Percentiles rank a stretch among this genome's conserved stretches.
Conservation (phyloP, 2,797 vertebrate genomes). For the Euphonia xanthogaster region DNA sequence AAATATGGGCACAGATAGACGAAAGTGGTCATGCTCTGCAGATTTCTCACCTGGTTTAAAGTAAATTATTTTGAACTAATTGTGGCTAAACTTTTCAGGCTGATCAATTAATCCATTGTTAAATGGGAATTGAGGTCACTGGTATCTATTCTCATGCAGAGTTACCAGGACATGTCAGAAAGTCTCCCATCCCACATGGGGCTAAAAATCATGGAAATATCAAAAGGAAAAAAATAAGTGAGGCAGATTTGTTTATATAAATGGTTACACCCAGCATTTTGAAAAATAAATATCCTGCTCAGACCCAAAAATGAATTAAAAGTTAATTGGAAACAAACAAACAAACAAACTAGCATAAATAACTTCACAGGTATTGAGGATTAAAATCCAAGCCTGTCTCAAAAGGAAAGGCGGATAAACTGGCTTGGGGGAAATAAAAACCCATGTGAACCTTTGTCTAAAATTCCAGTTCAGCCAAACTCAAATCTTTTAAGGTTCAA, state of each 20-base stretch:
- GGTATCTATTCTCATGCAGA: not conserved
- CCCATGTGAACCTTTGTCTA: constrained; percentile 50
- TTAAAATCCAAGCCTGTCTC: constrained; percentile 42
- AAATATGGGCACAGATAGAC: not conserved
- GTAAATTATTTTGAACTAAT: not conserved
- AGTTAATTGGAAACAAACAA: constrained; percentile 58
- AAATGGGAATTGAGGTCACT: not conserved
- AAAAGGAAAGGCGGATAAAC: constrained; percentile 32
- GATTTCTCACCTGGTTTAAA: not conserved
- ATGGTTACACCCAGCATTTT: constrained; percentile 40
- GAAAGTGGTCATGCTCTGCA: not conserved
- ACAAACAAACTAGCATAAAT: constrained; percentile 45
- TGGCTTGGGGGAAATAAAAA: constrained; percentile 34
- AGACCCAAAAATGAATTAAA: constrained; percentile 37
- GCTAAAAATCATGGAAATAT: constrained; percentile 32
- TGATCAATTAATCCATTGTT: not conserved
- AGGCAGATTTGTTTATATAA: constrained; percentile 48
- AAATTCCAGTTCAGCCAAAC: constrained; percentile 49
- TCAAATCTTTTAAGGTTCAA: constrained; percentile 50
- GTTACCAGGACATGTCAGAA: not conserved
- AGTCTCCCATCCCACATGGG: not conserved
- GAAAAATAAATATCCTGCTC: constrained; percentile 41
- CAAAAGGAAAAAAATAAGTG: constrained; percentile 33
- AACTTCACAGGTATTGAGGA: constrained; percentile 52
- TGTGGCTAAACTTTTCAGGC: not conserved